Base-by-base conservation (phyloP, 2,888 invertebrate species). In the Pseudococcus jackbeardsleyi region DNA sequence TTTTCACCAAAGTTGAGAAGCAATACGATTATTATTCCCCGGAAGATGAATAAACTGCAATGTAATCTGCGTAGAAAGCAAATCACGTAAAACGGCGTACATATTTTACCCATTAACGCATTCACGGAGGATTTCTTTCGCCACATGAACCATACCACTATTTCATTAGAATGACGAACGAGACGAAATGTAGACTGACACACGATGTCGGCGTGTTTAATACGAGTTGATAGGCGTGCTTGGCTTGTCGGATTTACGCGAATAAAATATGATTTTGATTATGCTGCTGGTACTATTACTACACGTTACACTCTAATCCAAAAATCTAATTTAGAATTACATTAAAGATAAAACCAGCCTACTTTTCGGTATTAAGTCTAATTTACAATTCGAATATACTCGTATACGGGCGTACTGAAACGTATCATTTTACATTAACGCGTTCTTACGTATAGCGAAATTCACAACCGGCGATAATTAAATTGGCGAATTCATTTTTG, bases 251-350 rank as follows among this genome's bases (percentile, higher is more conserved):
- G 79, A 79, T 79, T 79, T 79, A 42, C 79, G 5, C 17, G 26
- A 79, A 19, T 79, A 42, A 79, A 79, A 26, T 79, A 79, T 42
- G 79, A 79, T 79, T 79, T 79, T 79, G 79, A 79, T 79, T 79
- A 79, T 79, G 42, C 42, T 7, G 72, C 42, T 79, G 42, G 33
- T 72, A 33, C 59, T 50, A 17, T 50, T 15, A 5, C 54, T 72
- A 72, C 26, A 17, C 59, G n/a, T 33, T 72, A 42, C 42, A 77
- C 33, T 72, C 79, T 79, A 79, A 79, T 79, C 79, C 79, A 79
- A 79, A 79, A 79, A 79, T 79, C 79, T 42, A 79, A 79, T 79
- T 79, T 79, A 79, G 79, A 79, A 79, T 79, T 79, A 79, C 42
- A 79, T 79, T 79, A 42, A 79, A 79, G 79, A 79, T 79, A 42